Conservation (phyloP, 2,888 invertebrate species). For the Cremastinae sp. region DNA sequence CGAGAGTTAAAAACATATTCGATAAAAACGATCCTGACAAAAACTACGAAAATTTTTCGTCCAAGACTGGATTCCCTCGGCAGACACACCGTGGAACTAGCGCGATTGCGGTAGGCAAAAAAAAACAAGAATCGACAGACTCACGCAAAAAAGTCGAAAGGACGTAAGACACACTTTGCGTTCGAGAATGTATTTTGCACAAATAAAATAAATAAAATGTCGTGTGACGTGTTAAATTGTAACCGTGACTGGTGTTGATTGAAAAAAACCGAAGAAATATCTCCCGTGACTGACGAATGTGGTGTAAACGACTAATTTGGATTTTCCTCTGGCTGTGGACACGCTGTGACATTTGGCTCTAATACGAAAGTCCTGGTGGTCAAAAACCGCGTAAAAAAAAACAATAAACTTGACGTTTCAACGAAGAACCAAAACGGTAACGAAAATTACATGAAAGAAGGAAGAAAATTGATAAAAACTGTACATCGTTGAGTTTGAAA, state of each 20-base stretch:
- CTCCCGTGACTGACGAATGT: constrained; percentile 67
- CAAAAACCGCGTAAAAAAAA: constrained; percentile 5
- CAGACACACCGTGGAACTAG: constrained; percentile 61
- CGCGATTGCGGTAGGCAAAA: constrained; percentile 59
- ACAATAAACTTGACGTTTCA: background rate
- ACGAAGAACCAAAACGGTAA: no score
- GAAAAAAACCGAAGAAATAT: constrained; percentile 1
- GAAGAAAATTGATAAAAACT: background rate
- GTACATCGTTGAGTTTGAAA: no score
- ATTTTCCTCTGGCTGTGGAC: constrained; percentile 74
- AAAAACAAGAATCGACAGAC: constrained; percentile 2
- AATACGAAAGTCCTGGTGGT: no score
- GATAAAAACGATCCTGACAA: background rate
- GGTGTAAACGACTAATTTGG: constrained; percentile 72
- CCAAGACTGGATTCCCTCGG: constrained; percentile 60
- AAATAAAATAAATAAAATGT: constrained; percentile 6
- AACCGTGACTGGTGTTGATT: background rate
- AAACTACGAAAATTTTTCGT: constrained; percentile 41
- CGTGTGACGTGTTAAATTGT: constrained; percentile 10
- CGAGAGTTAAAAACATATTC: background rate
- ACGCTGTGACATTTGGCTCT: constrained; percentile 71
- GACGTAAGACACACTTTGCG: no score
- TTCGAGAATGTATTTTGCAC: constrained; percentile 12
- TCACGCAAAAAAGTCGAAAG: background rate
- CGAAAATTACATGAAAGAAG: background rate